These are phyloP conservation scores for Heterodera filipjevi DNA, from an alignment of 2,888 invertebrate species.

Conservation along the genomic window DNA sequence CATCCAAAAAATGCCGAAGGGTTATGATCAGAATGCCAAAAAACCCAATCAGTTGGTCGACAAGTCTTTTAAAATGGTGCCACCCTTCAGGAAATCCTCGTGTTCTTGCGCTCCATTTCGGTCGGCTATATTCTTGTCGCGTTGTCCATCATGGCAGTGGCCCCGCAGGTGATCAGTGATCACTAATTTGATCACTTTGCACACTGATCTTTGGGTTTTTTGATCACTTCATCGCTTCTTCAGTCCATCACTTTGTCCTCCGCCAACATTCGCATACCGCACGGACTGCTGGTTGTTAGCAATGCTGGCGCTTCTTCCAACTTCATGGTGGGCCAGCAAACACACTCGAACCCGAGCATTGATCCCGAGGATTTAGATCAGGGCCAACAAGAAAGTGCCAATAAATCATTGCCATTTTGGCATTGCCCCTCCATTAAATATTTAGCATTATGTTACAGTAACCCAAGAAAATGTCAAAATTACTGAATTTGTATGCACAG, in stretches of 20 bases:
- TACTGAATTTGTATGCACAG: constrained; percentile 37
- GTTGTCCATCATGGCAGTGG: constrained; percentile 41
- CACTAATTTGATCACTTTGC: background rate
- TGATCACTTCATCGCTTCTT: too few relatives aligned
- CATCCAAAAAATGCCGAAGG: too few relatives aligned
- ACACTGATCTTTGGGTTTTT: too few relatives aligned
- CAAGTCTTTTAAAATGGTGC: background rate
- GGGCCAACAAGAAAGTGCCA: too few relatives aligned
- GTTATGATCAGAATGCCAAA: too few relatives aligned
- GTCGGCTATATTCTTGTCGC: constrained; percentile 47
- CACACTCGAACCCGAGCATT: constrained; percentile 6
- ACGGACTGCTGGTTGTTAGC: constrained; percentile 38
- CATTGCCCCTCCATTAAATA: too few relatives aligned
- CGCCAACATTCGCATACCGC: constrained; percentile 39
- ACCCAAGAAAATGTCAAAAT: too few relatives aligned
- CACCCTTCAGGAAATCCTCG: constrained; percentile 41
- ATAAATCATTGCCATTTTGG: too few relatives aligned
- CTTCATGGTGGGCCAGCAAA: too few relatives aligned
- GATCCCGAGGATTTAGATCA: background rate
- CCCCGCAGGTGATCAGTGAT: constrained; percentile 38
- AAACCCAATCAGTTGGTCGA: too few relatives aligned
- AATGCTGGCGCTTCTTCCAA: constrained; percentile 24
- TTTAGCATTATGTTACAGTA: too few relatives aligned
- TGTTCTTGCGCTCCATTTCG: constrained; percentile 48
- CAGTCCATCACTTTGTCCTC: constrained; percentile 33